Base-by-base conservation (phyloP, 2,797 vertebrate genomes). In the Eulemur albifrons region DNA sequence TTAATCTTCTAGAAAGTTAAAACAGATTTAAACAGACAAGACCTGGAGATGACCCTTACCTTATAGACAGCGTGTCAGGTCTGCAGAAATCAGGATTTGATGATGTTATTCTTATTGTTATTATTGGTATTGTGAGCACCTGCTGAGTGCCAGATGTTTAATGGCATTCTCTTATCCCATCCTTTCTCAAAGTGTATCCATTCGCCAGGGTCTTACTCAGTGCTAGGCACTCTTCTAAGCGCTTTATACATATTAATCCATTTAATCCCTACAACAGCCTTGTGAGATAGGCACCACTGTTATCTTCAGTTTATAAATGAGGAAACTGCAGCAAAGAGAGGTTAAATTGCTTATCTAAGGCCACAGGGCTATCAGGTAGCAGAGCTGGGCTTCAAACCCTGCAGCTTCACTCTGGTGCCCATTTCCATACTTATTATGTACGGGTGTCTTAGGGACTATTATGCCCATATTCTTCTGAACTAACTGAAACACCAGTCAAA, bases 231-330 rank as follows among this genome's bases (percentile, higher is more conserved):
- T 69, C 27, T 92, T 97, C 83, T 43, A 94, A 95, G 65, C 0
- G 59, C 88, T 90, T 95, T 73, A 65, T 94, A 84, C 32, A 23
- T 94, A 96, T 95, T 91, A 95, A 95, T 87, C 13, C 25, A 77
- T 92, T 96, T 93, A 90, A 97, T 94, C 70, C 70, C 81, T 88
- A 40, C 50, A 97, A 94, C 75, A 93, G 45, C 14, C 73, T 61
- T 59, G 17, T 84, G 70, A 91, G 54, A 94, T 77, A 83, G 88
- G 80, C 57, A 65, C 63, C 67, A 45, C 76, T 90, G 54, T 94
- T 94, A 94, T 90, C 50, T 96, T 32, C 18, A 59, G 85, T 86
- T 94, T 95, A 84, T 90, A 94, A 95, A 72, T 72, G 77, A 96
- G 35, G 40, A 94, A 86, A 97, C 11, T 75, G 54, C 35, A 54